phyloP scores from a whole-genome alignment of 2,113 vertebrate genomes.

The Stercorarius parasiticus region DNA sequence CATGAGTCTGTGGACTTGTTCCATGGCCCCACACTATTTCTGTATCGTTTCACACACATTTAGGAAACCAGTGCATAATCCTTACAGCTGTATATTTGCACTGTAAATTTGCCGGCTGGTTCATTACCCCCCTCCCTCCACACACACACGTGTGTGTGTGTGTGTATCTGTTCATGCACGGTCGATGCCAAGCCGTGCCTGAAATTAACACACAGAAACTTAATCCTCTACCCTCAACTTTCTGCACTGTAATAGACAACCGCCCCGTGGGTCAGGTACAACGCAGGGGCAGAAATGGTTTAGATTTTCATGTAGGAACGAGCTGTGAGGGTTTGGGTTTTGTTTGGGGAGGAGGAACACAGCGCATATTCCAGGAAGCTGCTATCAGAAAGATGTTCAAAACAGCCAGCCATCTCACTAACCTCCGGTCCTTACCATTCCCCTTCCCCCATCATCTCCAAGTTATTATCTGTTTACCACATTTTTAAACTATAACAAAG shows the following conservation, averaged over 20 bases:
- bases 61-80: constrained; percentile 33
- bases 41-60: background rate
- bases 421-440: background rate
- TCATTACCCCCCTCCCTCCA: background rate
- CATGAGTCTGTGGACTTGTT: background rate
- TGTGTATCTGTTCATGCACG: background rate
- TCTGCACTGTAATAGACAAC: background rate
- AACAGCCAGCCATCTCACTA: background rate
- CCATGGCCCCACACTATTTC: background rate
- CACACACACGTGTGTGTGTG: too few relatives aligned
- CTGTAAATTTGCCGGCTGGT: background rate
- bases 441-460: background rate
- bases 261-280: background rate
- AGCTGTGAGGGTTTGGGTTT: background rate
- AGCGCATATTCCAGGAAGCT: background rate
- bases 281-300: background rate
- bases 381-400: background rate
- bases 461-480: background rate
- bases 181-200: background rate
- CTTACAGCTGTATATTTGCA: constrained; percentile 21
- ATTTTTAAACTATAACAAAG: constrained; percentile 1
- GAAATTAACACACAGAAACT: background rate
- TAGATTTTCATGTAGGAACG: background rate
- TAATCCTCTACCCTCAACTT: background rate
- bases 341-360: background rate